phyloP scores from a whole-genome alignment of 2,888 invertebrate genomes.

The Heliconius aoede region DNA sequence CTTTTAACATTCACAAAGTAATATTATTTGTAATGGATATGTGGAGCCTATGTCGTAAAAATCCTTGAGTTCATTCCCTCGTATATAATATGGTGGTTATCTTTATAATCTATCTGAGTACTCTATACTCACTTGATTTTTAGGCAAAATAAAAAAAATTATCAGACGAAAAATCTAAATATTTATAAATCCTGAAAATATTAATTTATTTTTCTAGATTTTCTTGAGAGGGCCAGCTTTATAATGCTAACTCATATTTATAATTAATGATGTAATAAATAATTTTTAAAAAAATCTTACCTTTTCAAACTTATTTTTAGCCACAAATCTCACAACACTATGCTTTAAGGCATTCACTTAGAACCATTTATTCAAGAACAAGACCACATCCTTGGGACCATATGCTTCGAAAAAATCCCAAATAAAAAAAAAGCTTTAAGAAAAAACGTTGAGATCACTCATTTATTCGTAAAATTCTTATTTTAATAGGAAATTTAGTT shows the following conservation, averaged over 20 bases:
- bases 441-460: conserved; percentile 2
- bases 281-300: conserved; percentile 48
- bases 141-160: neutral
- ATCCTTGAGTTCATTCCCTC: conserved; percentile 14
- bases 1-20: neutral
- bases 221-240: too few species aligned
- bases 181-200: too few species aligned
- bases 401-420: conserved; percentile 50
- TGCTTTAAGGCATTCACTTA: conserved; percentile 69
- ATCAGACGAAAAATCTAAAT: too few species aligned
- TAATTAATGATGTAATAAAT: neutral
- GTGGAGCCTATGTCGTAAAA: conserved; percentile 10
- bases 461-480: conserved; percentile 5
- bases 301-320: conserved; percentile 51
- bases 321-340: conserved; percentile 62
- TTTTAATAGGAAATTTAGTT: conserved; percentile 45
- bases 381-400: conserved; percentile 71
- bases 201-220: too few species aligned
- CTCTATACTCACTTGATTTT: neutral
- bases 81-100: neutral
- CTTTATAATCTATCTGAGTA: neutral
- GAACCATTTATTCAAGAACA: conserved; percentile 67
- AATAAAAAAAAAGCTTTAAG: conserved; percentile 19
- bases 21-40: conserved; percentile 5
- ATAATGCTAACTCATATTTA: neutral